Base-by-base conservation (phyloP, 2,797 vertebrate genomes). In the Tapirus indicus region DNA sequence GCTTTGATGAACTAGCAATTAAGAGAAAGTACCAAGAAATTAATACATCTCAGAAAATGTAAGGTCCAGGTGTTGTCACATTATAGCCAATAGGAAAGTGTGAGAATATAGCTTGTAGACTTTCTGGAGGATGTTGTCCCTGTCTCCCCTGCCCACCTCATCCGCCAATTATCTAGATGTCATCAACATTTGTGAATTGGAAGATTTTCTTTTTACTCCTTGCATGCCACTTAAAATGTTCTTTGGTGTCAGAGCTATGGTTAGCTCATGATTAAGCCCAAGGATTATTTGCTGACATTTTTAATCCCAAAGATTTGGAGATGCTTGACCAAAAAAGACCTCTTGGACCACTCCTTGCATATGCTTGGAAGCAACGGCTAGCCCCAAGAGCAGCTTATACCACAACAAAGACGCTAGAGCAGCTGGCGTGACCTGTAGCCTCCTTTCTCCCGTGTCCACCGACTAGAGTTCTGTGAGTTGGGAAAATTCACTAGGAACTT, bases 21-120 rank as follows among this genome's bases (percentile, higher is more conserved):
- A 54, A 78, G 29, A 93, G 52, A 72, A 69, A 86, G 49, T 14
- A 72, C 88, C 32, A 91, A 85, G 69, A 95, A 94, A 86, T 86
- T 1, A 88, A 71, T n/a, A 41, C 23, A 44, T 7, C 27, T 86
- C 91, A 83, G 72, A 60, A 85, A 85, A 74, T 38, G 23, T 41
- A 12, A 83, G 60, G 56, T 44, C 2, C 32, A 83, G n/a, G 4
- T 21, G 5, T 44, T 38, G 9, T 66, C 44, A 62, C 82, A 44
- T 47, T 44, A 35, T 8, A 54, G 75, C 32, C n/a, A 79, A 82
- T 2, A 78, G 56, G 44, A 79, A 49, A 25, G 32, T 13, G 7
- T 52, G 27, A 85, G 80, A n/a, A 54, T 47, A 58, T 1, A 74
- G 68, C 17, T 54, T 14, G 1, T 14, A 79, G 32, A 68, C 17